Conservation (phyloP, 2,113 vertebrate species). For the Morone saxatilis region DNA sequence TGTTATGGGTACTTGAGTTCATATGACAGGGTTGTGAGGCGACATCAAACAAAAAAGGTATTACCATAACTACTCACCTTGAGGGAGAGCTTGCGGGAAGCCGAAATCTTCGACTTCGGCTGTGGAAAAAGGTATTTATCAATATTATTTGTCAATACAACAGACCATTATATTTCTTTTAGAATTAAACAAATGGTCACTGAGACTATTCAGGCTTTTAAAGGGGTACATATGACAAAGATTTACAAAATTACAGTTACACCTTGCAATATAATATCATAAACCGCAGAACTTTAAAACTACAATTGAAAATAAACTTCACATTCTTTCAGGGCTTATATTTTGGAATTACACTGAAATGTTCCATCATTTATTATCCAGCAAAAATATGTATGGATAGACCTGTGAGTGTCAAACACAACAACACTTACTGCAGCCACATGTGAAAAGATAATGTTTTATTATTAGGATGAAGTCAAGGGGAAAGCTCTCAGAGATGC, state of each 20-base stretch:
- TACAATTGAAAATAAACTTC: too few relatives aligned
- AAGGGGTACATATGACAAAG: background rate
- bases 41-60: background rate
- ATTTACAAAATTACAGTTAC: background rate
- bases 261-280: background rate
- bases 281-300: background rate
- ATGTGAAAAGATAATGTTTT: slow-evolving; percentile 70
- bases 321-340: background rate
- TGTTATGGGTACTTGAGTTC: background rate
- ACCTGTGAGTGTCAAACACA: slow-evolving; percentile 7
- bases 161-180: background rate
- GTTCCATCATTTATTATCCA: background rate
- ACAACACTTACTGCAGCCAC: slow-evolving; percentile 8
- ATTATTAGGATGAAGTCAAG: slow-evolving; percentile 80
- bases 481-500: slow-evolving; percentile 66
- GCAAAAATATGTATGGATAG: slow-evolving; percentile 20
- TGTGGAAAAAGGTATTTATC: slow-evolving; percentile 62
- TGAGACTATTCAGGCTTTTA: background rate
- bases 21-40: background rate
- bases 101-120: slow-evolving; percentile 93
- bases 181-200: background rate
- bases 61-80: slow-evolving; percentile 82
- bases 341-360: background rate
- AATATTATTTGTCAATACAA: background rate
- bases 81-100: slow-evolving; percentile 91